Conservation (phyloP, 1,140 invertebrate genomes). For the Acyrthosiphon pisum region DNA sequence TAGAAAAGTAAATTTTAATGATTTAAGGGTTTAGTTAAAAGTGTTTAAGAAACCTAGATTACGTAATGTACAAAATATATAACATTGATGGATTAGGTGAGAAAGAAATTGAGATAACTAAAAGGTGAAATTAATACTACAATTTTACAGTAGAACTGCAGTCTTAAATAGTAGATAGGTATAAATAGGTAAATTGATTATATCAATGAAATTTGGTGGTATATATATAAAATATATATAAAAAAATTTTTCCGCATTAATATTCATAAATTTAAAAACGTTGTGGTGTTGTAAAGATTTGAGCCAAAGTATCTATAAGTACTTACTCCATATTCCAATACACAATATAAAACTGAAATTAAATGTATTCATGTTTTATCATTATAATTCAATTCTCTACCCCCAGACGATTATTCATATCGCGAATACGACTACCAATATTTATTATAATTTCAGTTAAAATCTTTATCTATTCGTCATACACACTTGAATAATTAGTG, state of each 20-base stretch:
- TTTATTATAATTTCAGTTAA: neutral
- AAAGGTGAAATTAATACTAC: neutral
- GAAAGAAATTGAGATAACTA: neutral
- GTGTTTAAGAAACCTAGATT: neutral
- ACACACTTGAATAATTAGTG: no score
- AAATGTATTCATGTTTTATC: no score
- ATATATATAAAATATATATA: no score
- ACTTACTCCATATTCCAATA: no score
- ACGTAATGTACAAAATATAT: neutral
- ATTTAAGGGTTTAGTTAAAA: no score
- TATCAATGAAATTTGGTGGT: neutral
- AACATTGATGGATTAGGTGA: neutral
- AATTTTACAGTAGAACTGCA: neutral
- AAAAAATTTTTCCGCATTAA: no score
- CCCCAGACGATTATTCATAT: neutral
- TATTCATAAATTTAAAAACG: neutral
- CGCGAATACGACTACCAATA: no score
- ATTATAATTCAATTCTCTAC: neutral
- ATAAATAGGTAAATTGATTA: neutral
- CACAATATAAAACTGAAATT: no score
- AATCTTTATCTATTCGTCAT: no score
- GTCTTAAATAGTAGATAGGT: neutral
- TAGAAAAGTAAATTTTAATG: neutral
- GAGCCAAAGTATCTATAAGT: neutral
- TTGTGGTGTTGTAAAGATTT: neutral